Percentiles rank a stretch among this genome's conserved stretches.
Evolutionary conservation across 2,797 vertebrate genomes (phyloP).

Genomic region (Acridotheres tristis): DNA sequence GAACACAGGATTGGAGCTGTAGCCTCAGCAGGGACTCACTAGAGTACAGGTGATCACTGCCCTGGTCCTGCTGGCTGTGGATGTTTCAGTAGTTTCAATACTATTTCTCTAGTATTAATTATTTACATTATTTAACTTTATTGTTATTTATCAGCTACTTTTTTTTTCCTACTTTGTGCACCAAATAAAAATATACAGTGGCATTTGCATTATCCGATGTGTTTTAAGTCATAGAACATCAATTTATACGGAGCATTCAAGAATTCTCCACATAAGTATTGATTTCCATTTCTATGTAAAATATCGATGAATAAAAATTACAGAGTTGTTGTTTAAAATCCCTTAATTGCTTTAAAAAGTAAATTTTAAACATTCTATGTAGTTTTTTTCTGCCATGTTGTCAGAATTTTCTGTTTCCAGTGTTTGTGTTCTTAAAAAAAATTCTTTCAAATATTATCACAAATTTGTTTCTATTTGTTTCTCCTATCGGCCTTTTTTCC

Average conservation of each 20-base stretch:
- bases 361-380: background rate
- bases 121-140: background rate
- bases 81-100: background rate
- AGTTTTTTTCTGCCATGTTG: background rate
- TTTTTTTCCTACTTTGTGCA: background rate
- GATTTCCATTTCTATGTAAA: background rate
- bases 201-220: background rate
- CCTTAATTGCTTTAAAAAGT: background rate
- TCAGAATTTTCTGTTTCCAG: background rate
- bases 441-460: background rate
- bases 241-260: background rate
- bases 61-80: background rate
- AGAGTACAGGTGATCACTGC: rapidly evolving
- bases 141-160: background rate
- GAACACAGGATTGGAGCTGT: rapidly evolving
- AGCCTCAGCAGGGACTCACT: rapidly evolving
- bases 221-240: background rate
- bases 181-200: background rate
- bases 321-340: background rate
- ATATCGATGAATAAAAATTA: background rate
- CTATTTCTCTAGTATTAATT: background rate
- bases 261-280: background rate
- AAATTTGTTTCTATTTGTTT: background rate
- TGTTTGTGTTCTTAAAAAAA: background rate
- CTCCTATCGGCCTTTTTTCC: rapidly evolving